phyloP scores from a whole-genome alignment of 2,797 vertebrate genomes.

The Pangasius krempfi region DNA sequence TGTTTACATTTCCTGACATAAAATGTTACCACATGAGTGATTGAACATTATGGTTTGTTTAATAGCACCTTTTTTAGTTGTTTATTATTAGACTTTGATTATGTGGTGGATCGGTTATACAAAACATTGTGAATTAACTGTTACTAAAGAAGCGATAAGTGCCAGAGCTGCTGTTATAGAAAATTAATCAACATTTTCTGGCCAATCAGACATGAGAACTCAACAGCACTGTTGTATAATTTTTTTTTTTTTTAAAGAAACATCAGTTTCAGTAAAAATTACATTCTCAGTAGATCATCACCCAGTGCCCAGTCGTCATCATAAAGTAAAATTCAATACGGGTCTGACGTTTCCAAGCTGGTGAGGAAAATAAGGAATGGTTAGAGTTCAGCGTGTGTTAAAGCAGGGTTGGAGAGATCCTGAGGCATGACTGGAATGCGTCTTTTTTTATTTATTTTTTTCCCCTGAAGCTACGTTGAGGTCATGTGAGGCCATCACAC shows the following conservation, averaged over 20 bases:
- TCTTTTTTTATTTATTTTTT: background rate
- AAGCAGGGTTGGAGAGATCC: conserved; percentile 5
- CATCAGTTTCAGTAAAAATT: background rate
- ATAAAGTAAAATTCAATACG: background rate
- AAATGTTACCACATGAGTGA: background rate
- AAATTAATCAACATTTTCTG: background rate
- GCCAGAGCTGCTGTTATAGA: background rate
- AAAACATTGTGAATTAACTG: background rate
- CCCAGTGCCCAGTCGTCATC: too few relatives aligned
- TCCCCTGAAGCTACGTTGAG: conserved; percentile 14
- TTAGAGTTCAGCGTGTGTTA: background rate
- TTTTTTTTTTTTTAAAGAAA: background rate
- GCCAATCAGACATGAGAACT: background rate
- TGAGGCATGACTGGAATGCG: conserved; percentile 23
- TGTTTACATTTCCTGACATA: background rate
- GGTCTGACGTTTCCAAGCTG: background rate
- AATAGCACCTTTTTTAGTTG: background rate
- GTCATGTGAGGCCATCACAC: conserved; percentile 63
- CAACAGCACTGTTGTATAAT: background rate
- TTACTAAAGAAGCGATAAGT: background rate
- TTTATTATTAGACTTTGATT: background rate
- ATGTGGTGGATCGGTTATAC: background rate
- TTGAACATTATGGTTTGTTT: background rate
- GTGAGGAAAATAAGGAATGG: background rate
- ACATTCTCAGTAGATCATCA: background rate